phyloP scores from a whole-genome alignment of 2,797 vertebrate species.

The Pipistrellus pipistrellus region DNA sequence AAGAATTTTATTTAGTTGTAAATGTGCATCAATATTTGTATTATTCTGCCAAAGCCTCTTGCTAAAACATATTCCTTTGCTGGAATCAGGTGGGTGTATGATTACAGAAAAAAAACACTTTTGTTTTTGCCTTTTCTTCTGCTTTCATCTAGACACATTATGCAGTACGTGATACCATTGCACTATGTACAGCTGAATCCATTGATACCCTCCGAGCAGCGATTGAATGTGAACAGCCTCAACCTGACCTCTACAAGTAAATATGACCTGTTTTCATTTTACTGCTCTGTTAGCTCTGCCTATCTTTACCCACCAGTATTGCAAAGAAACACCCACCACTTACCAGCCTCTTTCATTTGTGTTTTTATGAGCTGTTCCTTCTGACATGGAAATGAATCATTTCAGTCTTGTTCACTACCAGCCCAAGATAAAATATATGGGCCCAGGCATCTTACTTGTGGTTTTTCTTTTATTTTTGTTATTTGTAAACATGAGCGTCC shows the following conservation, averaged over 20 bases:
- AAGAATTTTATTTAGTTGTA: constrained; percentile 45
- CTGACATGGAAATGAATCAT: constrained; percentile 68
- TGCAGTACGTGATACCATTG: constrained; percentile 92
- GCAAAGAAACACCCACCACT: constrained; percentile 52
- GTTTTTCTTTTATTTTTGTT: constrained; percentile 65
- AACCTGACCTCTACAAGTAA: constrained; percentile 99
- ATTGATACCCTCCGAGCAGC: constrained; percentile 93
- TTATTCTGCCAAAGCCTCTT: constrained; percentile 37
- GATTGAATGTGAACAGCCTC: constrained; percentile 98
- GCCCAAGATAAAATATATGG: constrained; percentile 62
- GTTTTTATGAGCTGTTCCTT: constrained; percentile 70
- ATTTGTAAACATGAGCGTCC: constrained; percentile 53
- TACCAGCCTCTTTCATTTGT: constrained; percentile 58
- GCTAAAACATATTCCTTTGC: constrained; percentile 18
- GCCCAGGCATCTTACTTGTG: neutral
- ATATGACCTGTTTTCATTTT: constrained; percentile 65
- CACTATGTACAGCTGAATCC: constrained; percentile 89
- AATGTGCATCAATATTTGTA: constrained; percentile 60
- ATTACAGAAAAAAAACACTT: constrained; percentile 5
- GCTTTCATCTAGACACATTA: constrained; percentile 93
- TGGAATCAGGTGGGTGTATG: constrained; percentile 42
- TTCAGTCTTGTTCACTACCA: constrained; percentile 68
- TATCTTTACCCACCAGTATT: constrained; percentile 18
- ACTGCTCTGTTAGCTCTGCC: neutral
- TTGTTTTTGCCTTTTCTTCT: constrained; percentile 48